These are phyloP conservation scores for Indicator maculatus DNA, from an alignment of 2,113 vertebrate species.

Conservation along the genomic window DNA sequence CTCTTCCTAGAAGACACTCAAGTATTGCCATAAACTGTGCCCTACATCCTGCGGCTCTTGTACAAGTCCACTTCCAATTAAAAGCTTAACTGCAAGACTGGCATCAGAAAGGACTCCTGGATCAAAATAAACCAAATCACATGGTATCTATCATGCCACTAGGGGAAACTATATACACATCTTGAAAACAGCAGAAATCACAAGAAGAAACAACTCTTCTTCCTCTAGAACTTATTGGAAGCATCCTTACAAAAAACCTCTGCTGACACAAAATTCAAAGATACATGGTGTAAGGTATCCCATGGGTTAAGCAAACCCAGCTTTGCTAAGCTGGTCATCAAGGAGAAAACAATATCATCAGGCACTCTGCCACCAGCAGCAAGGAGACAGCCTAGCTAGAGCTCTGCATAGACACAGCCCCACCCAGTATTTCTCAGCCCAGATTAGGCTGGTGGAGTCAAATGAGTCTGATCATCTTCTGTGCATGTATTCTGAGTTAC, in stretches of 20 bases:
- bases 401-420: not conserved
- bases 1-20: not conserved
- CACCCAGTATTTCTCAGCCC: not conserved
- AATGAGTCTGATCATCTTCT: not conserved
- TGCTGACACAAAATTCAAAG: not conserved
- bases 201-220: not conserved
- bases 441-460: not conserved
- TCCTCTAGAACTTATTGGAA: not conserved
- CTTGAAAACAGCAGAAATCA: not conserved
- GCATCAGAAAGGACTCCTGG: conserved; percentile 7
- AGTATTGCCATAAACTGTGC: not conserved
- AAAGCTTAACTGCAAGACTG: conserved; percentile 14
- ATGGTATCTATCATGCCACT: not conserved
- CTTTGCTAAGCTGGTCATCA: not conserved
- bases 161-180: not conserved
- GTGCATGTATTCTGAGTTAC: not conserved
- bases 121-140: conserved; percentile 47
- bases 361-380: not conserved
- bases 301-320: rapidly evolving
- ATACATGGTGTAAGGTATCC: rapidly evolving
- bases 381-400: not conserved
- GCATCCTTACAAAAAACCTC: not conserved
- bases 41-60: not conserved
- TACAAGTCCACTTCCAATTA: not conserved
- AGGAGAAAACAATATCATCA: not conserved